Base-by-base conservation (phyloP, 2,797 vertebrate species). In the Siniperca undulata region DNA sequence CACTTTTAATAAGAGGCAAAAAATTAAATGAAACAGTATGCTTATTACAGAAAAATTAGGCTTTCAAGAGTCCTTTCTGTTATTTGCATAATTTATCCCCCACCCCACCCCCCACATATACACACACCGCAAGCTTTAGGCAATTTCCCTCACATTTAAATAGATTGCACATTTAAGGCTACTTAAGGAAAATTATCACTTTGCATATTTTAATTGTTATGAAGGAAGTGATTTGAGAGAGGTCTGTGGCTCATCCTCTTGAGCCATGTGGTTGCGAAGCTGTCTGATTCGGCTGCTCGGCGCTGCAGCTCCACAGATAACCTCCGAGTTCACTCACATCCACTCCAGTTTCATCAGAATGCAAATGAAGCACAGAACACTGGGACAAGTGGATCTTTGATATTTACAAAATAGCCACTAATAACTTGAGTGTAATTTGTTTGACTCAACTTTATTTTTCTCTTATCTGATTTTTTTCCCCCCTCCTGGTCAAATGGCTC, bases 131-230 rank as follows among this genome's bases (percentile, higher is more conserved):
- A 97, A 98, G 98, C 97, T 99, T 98, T 97, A 97, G 97, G 97
- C 98, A 98, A 98, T 98, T 99, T 98, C 97, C 97, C 97, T 98
- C 97, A 97, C 97, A 98, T 99, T 99, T 98, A 99, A 99, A 99
- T 98, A 99, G 98, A 99, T 99, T 97, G 97, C 98, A 98, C 98
- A 99, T 99, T 99, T 99, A 99, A 99, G 98, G 98, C 98, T 99
- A 99, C 98, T 99, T 99, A 99, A 99, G 97, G 97, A 99, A 99
- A 99, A 99, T 99, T 98, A 99, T 99, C 98, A 99, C 98, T 99
- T 99, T 99, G 98, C 98, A 99, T 99, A 99, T 99, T 99, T 99
- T 99, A 99, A 99, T 99, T 99, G 98, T 99, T 98, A 97, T 97
- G 97, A 98, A 99, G 98, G 98, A 99, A 99, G 97, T 98, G 98